phyloP scores from a whole-genome alignment of 2,888 invertebrate species.

The Thera britannica region DNA sequence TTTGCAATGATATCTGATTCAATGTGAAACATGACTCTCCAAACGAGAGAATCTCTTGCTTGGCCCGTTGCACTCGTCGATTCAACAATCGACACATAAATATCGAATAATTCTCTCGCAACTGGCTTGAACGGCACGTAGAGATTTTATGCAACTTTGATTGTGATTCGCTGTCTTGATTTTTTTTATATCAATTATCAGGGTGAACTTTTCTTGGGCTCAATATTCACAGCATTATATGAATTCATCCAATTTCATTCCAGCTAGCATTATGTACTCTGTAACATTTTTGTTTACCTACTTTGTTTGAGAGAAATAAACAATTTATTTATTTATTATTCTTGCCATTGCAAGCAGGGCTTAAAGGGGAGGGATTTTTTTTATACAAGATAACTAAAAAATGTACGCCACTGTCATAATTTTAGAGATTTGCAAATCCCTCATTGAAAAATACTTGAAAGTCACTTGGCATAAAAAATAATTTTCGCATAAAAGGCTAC shows the following conservation, averaged over 20 bases:
- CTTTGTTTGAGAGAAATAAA: too few species aligned
- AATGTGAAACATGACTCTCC: slow-evolving; percentile 13
- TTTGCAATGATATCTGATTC: slow-evolving; percentile 10
- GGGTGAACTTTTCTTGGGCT: too few species aligned
- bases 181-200: too few species aligned
- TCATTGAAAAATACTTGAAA: slow-evolving; percentile 1
- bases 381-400: too few species aligned
- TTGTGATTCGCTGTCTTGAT: background rate
- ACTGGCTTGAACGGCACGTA: slow-evolving; percentile 34
- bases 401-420: background rate
- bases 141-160: slow-evolving; percentile 41
- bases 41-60: slow-evolving; percentile 66
- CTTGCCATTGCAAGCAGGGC: too few species aligned
- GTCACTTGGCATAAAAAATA: slow-evolving; percentile 5
- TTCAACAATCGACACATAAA: slow-evolving; percentile 70
- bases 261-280: too few species aligned
- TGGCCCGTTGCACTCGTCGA: slow-evolving; percentile 56
- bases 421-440: background rate
- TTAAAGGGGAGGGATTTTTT: too few species aligned
- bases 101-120: slow-evolving; percentile 57
- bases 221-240: too few species aligned
- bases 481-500: slow-evolving; percentile 18
- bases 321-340: too few species aligned
- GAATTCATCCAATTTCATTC: too few species aligned
- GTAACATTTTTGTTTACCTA: too few species aligned